Percentiles rank a stretch among this genome's conserved stretches.
These are phyloP conservation scores for Drosophila ezoana DNA, from an alignment of 2,888 invertebrate genomes.

Conservation along the genomic window DNA sequence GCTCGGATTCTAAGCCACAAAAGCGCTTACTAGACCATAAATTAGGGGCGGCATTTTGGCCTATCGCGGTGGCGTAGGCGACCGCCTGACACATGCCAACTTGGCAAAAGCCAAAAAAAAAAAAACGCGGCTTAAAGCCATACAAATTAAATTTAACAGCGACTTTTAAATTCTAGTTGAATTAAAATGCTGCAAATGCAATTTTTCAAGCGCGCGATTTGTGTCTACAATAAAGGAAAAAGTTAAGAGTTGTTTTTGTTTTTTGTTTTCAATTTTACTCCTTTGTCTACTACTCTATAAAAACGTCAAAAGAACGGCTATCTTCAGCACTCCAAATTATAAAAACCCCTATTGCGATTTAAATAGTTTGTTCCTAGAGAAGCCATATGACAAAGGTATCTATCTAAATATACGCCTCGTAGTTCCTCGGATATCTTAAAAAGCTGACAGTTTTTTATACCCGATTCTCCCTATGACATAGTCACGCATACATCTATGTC, in stretches of 20 bases:
- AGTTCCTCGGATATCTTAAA: too few relatives aligned
- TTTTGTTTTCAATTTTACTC: neutral
- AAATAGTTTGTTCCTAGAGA: too few relatives aligned
- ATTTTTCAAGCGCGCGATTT: slow-evolving; percentile 8
- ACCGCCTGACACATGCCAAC: slow-evolving; percentile 43
- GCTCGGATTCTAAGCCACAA: slow-evolving; percentile 28
- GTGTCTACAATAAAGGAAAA: too few relatives aligned
- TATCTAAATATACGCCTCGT: too few relatives aligned
- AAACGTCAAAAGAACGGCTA: neutral
- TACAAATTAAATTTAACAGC: slow-evolving; percentile 11
- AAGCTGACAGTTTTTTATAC: too few relatives aligned
- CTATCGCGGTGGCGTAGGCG: slow-evolving; percentile 26
- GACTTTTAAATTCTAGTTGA: slow-evolving; percentile 46
- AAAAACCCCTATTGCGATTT: neutral
- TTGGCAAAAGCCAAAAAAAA: slow-evolving; percentile 33
- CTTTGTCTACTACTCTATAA: too few relatives aligned
- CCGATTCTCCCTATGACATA: too few relatives aligned
- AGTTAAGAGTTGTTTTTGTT: neutral
- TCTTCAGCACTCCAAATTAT: neutral
- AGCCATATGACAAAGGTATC: too few relatives aligned
- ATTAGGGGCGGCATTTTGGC: slow-evolving; percentile 34
- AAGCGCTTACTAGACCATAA: slow-evolving; percentile 45
- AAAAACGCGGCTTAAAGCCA: slow-evolving; percentile 19
- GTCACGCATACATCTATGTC: too few relatives aligned
- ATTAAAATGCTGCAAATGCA: slow-evolving; percentile 60